Base-by-base conservation (phyloP, 2,797 vertebrate species). In the Bradypodion pumilum region DNA sequence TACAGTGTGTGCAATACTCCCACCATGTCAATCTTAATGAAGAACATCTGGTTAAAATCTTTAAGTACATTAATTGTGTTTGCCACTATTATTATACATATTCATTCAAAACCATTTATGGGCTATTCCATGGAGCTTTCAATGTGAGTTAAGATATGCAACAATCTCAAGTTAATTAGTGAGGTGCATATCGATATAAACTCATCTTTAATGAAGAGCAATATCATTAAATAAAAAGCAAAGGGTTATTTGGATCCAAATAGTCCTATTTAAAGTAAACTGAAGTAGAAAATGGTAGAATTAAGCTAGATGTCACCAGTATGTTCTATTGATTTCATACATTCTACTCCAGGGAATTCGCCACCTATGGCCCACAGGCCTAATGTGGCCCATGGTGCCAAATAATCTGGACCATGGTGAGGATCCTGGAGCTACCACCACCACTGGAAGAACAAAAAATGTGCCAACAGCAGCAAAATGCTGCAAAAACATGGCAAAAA, bases 1-100 rank as follows among this genome's bases (percentile, higher is more conserved):
- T 88, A 66, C 87, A 90, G 56, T 8, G 35, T 16, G 73, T 78
- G 77, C 72, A 90, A 91, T 80, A 82, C 59, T 87, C 46, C 29
- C n/a, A 88, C 74, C 83, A 72, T 87, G 89, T 89, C 89, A 92
- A 65, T 76, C 12, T 87, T 94, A 87, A 91, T 91, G 86, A 88
- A 89, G 82, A 91, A 46, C 52, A 93, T 86, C 78, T 90, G 85
- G 83, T 85, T 65, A 72, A 88, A 84, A 78, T 88, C 85, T 85
- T 89, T 90, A 89, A 89, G 83, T 89, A 89, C 82, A 92, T 91
- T 93, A 92, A 92, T 91, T 92, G 87, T 89, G 75, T 62, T 94
- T 93, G 83, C 88, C 52, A 70, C 40, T 90, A 89, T 85, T 82
- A 46, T 65, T 82, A 90, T 90, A 85, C 90, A 88, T 83, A 85